Conservation (phyloP, 1,140 invertebrate species). For the Drosophila albomicans region DNA sequence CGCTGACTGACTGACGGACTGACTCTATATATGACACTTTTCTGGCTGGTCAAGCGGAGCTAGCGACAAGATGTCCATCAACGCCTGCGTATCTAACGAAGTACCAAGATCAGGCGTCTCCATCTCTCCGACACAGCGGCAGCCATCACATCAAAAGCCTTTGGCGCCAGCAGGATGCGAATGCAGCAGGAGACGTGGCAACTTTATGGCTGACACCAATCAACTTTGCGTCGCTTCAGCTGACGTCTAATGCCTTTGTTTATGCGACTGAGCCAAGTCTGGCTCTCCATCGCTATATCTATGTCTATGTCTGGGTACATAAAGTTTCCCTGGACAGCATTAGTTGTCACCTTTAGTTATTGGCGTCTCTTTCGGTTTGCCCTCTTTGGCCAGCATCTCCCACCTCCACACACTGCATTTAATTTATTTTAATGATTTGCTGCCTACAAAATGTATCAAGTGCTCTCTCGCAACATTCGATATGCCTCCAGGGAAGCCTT, state of each 20-base stretch:
- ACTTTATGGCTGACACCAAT: constrained; percentile 83
- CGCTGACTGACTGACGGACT: constrained; percentile 27
- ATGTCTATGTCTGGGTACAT: constrained; percentile 18
- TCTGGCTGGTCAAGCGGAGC: constrained; percentile 42
- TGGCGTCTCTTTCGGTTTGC: not conserved
- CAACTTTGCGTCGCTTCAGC: constrained; percentile 73
- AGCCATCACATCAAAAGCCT: constrained; percentile 72
- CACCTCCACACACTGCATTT: constrained; percentile 34
- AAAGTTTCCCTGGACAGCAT: constrained; percentile 26
- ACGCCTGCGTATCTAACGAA: constrained; percentile 82
- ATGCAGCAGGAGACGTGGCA: constrained; percentile 51
- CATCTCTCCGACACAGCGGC: not conserved
- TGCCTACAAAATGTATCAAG: constrained; percentile 54
- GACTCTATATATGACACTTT: constrained; percentile 63
- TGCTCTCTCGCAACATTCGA: constrained; percentile 32
- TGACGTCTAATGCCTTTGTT: constrained; percentile 79
- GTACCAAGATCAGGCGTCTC: constrained; percentile 43
- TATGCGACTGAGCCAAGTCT: constrained; percentile 42
- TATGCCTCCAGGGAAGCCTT: constrained; percentile 9
- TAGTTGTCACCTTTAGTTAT: constrained; percentile 38
- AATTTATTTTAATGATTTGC: constrained; percentile 66
- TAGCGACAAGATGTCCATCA: constrained; percentile 77
- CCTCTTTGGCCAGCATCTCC: constrained; percentile 17
- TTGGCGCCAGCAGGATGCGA: constrained; percentile 70
- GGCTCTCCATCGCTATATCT: not conserved